These are phyloP conservation scores for Lasioglossum pauxillum DNA, from an alignment of 2,888 invertebrate species.

Conservation along the genomic window DNA sequence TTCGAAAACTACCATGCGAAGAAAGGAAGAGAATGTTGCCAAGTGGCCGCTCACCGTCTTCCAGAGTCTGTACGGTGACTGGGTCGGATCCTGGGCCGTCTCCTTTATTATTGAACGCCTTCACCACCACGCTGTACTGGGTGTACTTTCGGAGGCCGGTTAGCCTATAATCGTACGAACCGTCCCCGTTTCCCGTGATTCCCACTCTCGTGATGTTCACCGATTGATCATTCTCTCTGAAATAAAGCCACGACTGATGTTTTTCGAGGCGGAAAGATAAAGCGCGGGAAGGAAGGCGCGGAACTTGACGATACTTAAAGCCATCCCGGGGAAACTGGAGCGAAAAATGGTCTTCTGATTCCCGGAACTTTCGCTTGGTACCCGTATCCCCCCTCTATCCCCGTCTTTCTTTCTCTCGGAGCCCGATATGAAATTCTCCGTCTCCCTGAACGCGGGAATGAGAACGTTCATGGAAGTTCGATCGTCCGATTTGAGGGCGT, in stretches of 20 bases:
- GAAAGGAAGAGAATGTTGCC: background rate
- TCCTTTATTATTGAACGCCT: constrained; percentile 94
- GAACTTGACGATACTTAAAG: constrained; percentile 47
- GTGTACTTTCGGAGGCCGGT: constrained; percentile 92
- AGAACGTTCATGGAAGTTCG: background rate
- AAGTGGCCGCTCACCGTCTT: constrained; percentile 89
- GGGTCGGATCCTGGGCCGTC: constrained; percentile 94
- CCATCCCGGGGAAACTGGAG: constrained; percentile 49
- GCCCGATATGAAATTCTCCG: constrained; percentile 30
- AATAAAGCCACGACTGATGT: constrained; percentile 60
- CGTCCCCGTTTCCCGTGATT: constrained; percentile 84
- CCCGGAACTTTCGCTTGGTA: constrained; percentile 30
- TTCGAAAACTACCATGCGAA: background rate
- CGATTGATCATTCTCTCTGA: constrained; percentile 78
- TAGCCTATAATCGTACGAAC: constrained; percentile 85
- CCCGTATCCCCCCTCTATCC: background rate
- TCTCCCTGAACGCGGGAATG: background rate
- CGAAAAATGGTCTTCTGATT: constrained; percentile 54
- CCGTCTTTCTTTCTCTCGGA: background rate
- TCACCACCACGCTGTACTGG: constrained; percentile 92
- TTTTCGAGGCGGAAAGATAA: constrained; percentile 63
- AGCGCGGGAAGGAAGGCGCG: constrained; percentile 36
- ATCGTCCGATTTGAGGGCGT: background rate
- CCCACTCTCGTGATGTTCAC: constrained; percentile 80
- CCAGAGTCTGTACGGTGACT: constrained; percentile 91